phyloP scores from a whole-genome alignment of 2,888 invertebrate species.

The Lottia scabra region DNA sequence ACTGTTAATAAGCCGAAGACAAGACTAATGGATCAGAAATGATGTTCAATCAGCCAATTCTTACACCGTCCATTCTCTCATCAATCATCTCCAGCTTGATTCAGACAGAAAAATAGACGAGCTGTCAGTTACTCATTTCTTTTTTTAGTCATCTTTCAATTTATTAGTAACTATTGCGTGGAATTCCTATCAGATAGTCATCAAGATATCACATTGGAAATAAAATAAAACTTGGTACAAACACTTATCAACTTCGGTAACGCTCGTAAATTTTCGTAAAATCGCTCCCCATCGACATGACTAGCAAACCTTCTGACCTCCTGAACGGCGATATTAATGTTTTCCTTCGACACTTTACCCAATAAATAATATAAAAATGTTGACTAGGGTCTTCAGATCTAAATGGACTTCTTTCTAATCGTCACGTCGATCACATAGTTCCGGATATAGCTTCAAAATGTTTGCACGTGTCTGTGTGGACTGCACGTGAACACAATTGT shows the following conservation, averaged over 20 bases:
- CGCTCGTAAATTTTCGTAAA: not conserved
- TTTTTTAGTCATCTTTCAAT: not conserved
- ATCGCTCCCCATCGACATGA: not conserved
- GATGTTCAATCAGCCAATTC: too few relatives aligned
- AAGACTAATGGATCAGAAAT: too few relatives aligned
- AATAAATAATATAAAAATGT: not conserved
- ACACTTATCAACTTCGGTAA: not conserved
- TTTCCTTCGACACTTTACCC: not conserved
- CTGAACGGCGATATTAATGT: not conserved
- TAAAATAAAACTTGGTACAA: too few relatives aligned
- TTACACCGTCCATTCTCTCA: too few relatives aligned
- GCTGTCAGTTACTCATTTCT: too few relatives aligned
- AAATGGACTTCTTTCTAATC: not conserved
- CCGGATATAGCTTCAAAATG: not conserved
- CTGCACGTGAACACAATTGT: not conserved
- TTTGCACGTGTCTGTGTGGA: not conserved
- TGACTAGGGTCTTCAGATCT: not conserved
- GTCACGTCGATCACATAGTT: not conserved
- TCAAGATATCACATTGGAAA: too few relatives aligned
- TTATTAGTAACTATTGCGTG: constrained; percentile 7
- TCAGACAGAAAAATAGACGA: too few relatives aligned
- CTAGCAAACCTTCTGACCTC: not conserved
- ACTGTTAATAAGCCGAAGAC: too few relatives aligned
- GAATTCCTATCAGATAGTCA: too few relatives aligned
- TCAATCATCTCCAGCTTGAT: too few relatives aligned